Conservation (phyloP, 2,113 vertebrate species). For the Cebidichthys violaceus region DNA sequence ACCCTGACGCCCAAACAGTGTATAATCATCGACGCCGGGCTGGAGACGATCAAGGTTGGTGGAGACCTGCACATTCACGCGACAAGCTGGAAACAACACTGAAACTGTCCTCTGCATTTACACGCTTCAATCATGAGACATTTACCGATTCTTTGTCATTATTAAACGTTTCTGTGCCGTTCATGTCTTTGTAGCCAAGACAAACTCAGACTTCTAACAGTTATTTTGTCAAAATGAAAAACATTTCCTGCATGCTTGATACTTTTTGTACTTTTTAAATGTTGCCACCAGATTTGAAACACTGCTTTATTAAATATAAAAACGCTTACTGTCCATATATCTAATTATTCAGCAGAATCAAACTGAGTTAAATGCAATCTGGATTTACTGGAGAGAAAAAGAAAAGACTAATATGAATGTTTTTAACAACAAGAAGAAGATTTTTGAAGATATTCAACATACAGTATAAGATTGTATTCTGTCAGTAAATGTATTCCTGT, state of each 20-base stretch:
- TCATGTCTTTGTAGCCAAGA: neutral
- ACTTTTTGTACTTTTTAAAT: neutral
- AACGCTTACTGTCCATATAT: too few species aligned
- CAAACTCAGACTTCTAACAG: too few species aligned
- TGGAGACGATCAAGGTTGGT: constrained; percentile 95
- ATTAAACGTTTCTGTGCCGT: neutral
- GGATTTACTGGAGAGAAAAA: too few species aligned
- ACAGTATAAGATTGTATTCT: neutral
- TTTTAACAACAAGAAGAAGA: too few species aligned
- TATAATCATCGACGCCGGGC: constrained; percentile 89
- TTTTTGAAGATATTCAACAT: too few species aligned
- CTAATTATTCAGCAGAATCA: too few species aligned
- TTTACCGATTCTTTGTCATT: neutral
- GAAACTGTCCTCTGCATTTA: neutral
- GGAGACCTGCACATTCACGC: neutral
- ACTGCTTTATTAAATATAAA: neutral
- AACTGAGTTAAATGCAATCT: too few species aligned
- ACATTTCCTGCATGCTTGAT: too few species aligned
- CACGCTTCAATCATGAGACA: too few species aligned
- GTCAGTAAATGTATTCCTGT: neutral
- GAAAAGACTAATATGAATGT: neutral
- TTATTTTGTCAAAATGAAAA: too few species aligned
- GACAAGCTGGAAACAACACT: neutral
- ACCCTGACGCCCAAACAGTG: constrained; percentile 96
- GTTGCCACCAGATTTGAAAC: neutral